Evolutionary conservation across 2,797 vertebrate species (phyloP), one percentile per base, ranked within the genome.

Genomic region (Threskiornis aethiopicus): DNA sequence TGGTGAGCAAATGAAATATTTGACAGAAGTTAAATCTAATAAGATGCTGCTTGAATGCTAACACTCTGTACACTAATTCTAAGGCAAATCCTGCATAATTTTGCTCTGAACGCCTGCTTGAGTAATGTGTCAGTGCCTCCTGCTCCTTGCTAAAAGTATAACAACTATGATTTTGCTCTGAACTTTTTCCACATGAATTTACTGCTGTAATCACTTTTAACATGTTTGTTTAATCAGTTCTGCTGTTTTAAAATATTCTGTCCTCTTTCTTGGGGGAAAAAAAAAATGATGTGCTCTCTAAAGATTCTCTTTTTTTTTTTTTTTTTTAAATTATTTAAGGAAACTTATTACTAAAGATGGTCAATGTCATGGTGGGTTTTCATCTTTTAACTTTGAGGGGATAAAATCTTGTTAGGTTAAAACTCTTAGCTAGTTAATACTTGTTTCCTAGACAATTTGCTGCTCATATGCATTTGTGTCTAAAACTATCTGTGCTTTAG

Each of bases 1-100:
- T 97, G 99, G 99, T 99, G 99, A 99, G 99, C 99, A 98, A 97
- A 91, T 14, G 5, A 94, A 95, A 90, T 73, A 2, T 82, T 95
- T 94, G 95, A 92, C 85, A 75, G 94, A 96, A 93, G 83, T 84
- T 90, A 67, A n/a, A 2, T 81, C 95, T 98, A 97, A 97, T 97
- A 85, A 89, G 93, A 44, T 88, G 88, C 96, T 33, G 97, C 98
- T 98, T 98, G 91, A 61, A 84, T 29, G 94, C 98, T 98, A 98
- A 98, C 94, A 94, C 79, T 95, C 96, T 96, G 80, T 94, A 95
- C 89, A 70, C 98, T 98, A 98, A 98, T 98, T 97, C 97, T 94
- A 35, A 96, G 94, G 84, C 89, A 52, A 96, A 29, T 87, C 93
- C 97, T 95, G 95, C 88, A 21, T 97, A 61, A 97, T 96, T 98